phyloP scores from a whole-genome alignment of 1,140 invertebrate genomes.

The Eufriesea mexicana region DNA sequence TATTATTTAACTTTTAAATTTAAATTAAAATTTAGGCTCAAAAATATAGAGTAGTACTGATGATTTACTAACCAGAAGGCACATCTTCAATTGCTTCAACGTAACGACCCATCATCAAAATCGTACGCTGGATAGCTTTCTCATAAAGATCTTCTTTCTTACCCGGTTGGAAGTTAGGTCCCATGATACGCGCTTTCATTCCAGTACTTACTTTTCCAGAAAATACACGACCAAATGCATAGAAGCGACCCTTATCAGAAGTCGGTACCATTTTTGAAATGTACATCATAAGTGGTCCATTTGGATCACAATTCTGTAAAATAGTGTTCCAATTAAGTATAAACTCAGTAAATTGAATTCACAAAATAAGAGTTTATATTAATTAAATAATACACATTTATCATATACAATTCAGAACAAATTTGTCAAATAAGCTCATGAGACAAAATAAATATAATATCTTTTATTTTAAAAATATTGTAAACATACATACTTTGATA shows the following conservation, averaged over 20 bases:
- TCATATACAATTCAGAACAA: constrained; percentile 79
- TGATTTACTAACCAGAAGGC: constrained; percentile 89
- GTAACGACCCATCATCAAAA: constrained; percentile 99
- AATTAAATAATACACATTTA: constrained; percentile 75
- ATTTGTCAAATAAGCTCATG: constrained; percentile 80
- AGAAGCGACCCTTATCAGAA: constrained; percentile 99
- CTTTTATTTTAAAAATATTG: background rate
- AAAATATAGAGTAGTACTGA: background rate
- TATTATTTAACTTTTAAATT: background rate
- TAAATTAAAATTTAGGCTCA: too few species aligned
- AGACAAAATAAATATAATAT: constrained; percentile 52
- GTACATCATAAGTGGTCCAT: constrained; percentile 99
- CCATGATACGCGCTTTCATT: constrained; percentile 98
- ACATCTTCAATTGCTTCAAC: constrained; percentile 99
- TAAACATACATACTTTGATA: constrained; percentile 85
- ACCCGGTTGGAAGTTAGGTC: constrained; percentile 98
- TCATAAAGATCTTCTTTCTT: constrained; percentile 99
- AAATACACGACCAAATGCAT: constrained; percentile 99
- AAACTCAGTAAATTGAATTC: background rate
- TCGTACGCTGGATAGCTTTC: constrained; percentile 99
- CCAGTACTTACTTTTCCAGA: constrained; percentile 98
- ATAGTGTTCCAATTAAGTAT: constrained; percentile 43
- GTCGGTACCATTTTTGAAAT: constrained; percentile 99
- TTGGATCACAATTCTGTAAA: constrained; percentile 94
- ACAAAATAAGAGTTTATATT: constrained; percentile 22